These are phyloP conservation scores for Amphiura filiformis DNA, from an alignment of 35 echinoderm and acorn worm species.

Conservation along the genomic window DNA sequence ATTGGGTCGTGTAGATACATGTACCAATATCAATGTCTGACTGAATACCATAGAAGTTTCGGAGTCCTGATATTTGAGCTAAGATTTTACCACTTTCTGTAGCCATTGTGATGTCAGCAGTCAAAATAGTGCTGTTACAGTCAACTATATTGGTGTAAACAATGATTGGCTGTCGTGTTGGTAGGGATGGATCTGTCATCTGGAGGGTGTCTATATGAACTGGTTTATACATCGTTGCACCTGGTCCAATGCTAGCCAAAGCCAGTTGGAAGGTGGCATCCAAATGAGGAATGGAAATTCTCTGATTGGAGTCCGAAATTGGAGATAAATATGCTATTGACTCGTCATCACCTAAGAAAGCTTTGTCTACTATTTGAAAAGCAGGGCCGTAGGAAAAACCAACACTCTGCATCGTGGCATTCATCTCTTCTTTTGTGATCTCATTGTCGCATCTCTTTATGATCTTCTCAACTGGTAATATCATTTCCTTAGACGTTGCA, in stretches of 20 bases:
- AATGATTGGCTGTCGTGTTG: constrained; percentile 49
- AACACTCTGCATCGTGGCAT: constrained; percentile 26
- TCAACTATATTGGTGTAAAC: constrained; percentile 61
- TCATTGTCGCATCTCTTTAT: constrained; percentile 21
- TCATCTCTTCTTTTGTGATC: constrained; percentile 57
- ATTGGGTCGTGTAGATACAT: constrained; percentile 78
- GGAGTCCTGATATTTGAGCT: constrained; percentile 54
- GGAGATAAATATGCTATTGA: constrained; percentile 38
- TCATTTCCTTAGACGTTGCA: constrained; percentile 18
- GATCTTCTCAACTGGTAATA: constrained; percentile 29
- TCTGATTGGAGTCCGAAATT: constrained; percentile 69
- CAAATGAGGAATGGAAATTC: constrained; percentile 63
- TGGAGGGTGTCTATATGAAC: constrained; percentile 44
- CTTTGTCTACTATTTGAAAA: constrained; percentile 68
- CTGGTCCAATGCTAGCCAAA: constrained; percentile 28
- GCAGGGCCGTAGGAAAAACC: constrained; percentile 60
- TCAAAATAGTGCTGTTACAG: constrained; percentile 64
- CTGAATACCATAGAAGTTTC: constrained; percentile 36
- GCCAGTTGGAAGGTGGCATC: constrained; percentile 80
- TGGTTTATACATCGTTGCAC: constrained; percentile 61
- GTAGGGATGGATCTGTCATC: constrained; percentile 57
- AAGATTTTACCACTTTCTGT: constrained; percentile 36
- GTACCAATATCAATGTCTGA: constrained; percentile 47
- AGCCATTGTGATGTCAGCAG: constrained; percentile 56
- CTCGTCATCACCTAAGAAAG: constrained; percentile 74